phyloP scores from a whole-genome alignment of 1,140 invertebrate species.

The Pseudomyrmex pallidus region DNA sequence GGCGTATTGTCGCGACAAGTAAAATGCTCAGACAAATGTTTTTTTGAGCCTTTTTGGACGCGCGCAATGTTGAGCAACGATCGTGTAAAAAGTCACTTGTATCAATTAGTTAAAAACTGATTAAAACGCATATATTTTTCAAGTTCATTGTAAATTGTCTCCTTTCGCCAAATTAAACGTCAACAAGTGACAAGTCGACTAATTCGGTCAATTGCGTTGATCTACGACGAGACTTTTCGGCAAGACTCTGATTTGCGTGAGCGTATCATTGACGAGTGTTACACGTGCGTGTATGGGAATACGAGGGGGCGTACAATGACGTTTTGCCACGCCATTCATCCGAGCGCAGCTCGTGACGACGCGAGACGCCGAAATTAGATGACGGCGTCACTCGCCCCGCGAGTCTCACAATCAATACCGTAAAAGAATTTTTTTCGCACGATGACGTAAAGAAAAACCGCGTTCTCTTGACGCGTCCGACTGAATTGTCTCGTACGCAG shows the following conservation, averaged over 20 bases:
- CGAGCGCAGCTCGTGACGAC: conserved; percentile 53
- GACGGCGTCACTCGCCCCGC: conserved; percentile 57
- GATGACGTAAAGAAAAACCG: not conserved
- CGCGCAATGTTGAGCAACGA: no score
- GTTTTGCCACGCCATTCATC: conserved; percentile 66
- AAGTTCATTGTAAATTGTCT: no score
- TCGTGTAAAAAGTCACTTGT: no score
- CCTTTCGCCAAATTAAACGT: not conserved
- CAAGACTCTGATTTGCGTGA: conserved; percentile 53
- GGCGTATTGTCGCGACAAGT: not conserved
- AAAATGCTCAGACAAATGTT: not conserved
- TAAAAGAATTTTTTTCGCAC: conserved; percentile 46
- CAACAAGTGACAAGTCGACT: not conserved
- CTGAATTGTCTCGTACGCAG: not conserved
- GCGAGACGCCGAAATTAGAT: conserved; percentile 66
- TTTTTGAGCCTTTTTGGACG: no score
- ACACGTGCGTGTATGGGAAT: conserved; percentile 57
- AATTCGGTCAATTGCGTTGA: not conserved
- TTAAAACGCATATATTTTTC: no score
- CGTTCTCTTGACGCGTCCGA: not conserved
- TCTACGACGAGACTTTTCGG: not conserved
- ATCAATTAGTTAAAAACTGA: no score
- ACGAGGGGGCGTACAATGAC: conserved; percentile 67
- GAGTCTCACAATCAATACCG: conserved; percentile 21
- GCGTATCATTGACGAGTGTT: conserved; percentile 22